phyloP scores from a whole-genome alignment of 2,113 vertebrate species.

The Colinus virginianus region DNA sequence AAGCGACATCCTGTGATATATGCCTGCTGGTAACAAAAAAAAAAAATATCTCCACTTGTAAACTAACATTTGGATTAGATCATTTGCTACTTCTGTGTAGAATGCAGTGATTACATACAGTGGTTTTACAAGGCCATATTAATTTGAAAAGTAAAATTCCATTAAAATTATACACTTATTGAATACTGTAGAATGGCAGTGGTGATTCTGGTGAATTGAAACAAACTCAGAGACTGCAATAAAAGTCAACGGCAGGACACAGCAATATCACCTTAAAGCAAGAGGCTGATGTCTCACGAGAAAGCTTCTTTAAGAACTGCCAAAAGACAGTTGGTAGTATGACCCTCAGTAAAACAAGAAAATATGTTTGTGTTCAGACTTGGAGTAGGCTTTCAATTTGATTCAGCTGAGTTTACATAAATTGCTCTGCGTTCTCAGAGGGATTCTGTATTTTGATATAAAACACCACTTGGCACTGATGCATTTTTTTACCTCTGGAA shows the following conservation, averaged over 20 bases:
- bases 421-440: background rate
- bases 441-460: slow-evolving; percentile 30
- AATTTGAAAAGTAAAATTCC: slow-evolving; percentile 4
- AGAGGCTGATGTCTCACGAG: background rate
- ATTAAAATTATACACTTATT: background rate
- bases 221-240: background rate
- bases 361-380: slow-evolving; percentile 5
- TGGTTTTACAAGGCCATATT: background rate
- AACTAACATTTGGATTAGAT: background rate
- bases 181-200: background rate
- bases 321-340: background rate
- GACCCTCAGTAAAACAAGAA: slow-evolving; percentile 8
- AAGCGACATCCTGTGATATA: slow-evolving; percentile 34
- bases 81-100: background rate
- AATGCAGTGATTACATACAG: background rate
- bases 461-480: slow-evolving; percentile 15
- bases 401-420: slow-evolving; percentile 34
- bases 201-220: background rate
- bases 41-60: background rate
- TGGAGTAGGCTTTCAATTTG: slow-evolving; percentile 3
- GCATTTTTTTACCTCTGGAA: slow-evolving; percentile 6
- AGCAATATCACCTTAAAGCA: background rate
- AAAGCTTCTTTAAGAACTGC: background rate
- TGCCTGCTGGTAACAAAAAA: background rate
- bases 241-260: background rate